Conservation (phyloP, 2,888 invertebrate species). For the Brachypterus glaber region DNA sequence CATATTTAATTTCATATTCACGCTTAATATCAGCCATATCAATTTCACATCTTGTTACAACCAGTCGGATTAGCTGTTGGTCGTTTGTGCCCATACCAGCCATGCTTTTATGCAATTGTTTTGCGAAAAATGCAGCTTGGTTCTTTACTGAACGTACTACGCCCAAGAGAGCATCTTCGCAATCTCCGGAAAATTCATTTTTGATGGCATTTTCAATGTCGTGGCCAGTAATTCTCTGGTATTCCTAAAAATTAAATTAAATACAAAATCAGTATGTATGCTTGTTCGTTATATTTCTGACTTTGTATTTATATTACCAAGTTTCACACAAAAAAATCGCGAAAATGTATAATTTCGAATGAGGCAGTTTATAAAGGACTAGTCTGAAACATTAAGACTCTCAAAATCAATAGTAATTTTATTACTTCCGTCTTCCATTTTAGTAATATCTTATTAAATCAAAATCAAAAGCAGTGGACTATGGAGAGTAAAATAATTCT, state of each 20-base stretch:
- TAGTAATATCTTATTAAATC: no score
- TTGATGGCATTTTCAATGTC: conserved; percentile 70
- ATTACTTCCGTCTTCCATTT: no score
- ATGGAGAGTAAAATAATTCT: no score
- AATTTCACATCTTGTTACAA: conserved; percentile 74
- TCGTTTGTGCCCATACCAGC: conserved; percentile 86
- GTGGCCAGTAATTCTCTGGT: conserved; percentile 65
- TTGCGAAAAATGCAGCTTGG: conserved; percentile 75
- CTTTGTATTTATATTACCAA: no score
- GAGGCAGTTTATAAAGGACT: no score
- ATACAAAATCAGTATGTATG: no score
- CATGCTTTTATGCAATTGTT: conserved; percentile 78
- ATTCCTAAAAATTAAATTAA: conserved; percentile 33
- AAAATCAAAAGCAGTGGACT: no score
- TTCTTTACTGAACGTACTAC: conserved; percentile 74
- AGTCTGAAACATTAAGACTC: no score
- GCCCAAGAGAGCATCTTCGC: conserved; percentile 68
- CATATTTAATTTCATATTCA: conserved; percentile 65
- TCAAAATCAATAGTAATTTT: no score
- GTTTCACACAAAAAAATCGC: no score
- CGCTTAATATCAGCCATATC: conserved; percentile 79
- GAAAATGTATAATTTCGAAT: no score
- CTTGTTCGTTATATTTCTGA: no score
- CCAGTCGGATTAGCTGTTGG: conserved; percentile 70
- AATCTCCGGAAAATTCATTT: conserved; percentile 76